Base-by-base conservation (phyloP, 30 jellyfish, hydroid and myxozoan species). In the Clytia hemisphaerica region DNA sequence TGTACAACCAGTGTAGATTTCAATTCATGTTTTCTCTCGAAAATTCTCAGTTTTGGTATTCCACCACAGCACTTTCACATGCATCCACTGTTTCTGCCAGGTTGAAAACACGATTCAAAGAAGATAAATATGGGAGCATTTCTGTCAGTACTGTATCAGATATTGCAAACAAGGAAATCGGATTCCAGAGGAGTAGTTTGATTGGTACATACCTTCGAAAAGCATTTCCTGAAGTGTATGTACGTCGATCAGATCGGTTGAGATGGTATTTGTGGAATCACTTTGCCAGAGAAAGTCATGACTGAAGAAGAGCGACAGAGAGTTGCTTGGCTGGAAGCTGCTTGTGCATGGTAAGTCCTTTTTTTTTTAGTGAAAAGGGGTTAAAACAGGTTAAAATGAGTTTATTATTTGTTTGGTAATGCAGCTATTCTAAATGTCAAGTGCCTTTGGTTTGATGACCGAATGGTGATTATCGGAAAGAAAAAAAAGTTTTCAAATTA, bases 201-300 rank as follows among this genome's bases (percentile, higher is more conserved):
- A n/a, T n/a, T n/a, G 60, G 94, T 27, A 65, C 79, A 29, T 64
- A 73, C 71, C 71, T 81, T 6, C 67, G 77, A 47, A 53, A 71
- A 36, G 95, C 92, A 31, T 83, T 83, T 50, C 95, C 95, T 22
- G 63, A 61, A 36, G 54, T 83, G 5, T 83, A 83, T 53, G 29
- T 75, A 21, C 68, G 95, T 42, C 59, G 95, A 48, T 83, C 95
- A 10, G 95, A 83, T 31, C 79, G 95, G 1, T 60, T 67, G 47
- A 38, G 95, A 47, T 83, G 95, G 95, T 83, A 53, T 31, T n/a
- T 83, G 95, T 83, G 95, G 95, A 18, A 75, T 83, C 24, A 66
- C 92, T 6, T 54, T 83, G 16, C 70, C 70, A 22, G 70, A 57
- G 35, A 57, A 57, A 57, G 70, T 22, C 7, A 26, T 7, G 9